Evolutionary conservation across 2,113 vertebrate genomes (phyloP).

Genomic region (Indicator maculatus): DNA sequence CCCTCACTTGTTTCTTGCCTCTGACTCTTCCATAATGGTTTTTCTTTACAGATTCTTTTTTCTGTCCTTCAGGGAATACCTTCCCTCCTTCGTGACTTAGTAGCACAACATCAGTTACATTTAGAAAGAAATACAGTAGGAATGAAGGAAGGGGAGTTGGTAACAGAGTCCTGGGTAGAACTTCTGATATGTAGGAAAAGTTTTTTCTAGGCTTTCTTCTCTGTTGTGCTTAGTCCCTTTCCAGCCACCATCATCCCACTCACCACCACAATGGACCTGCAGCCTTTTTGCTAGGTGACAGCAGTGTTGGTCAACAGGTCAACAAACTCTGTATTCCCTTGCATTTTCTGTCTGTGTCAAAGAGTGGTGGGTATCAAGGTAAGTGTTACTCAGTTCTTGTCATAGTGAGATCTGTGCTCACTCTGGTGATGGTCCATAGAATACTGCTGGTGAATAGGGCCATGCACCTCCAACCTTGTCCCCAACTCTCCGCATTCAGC

Average conservation of each 20-base stretch:
- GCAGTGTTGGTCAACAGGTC: background rate
- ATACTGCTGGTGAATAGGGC: rapidly evolving
- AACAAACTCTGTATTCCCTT: background rate
- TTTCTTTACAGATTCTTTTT: background rate
- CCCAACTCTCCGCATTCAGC: background rate
- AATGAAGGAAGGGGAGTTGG: background rate
- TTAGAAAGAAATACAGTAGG: background rate
- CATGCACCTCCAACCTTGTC: background rate
- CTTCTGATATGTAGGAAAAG: background rate
- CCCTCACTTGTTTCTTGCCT: background rate
- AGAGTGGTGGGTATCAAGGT: background rate
- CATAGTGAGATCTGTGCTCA: background rate
- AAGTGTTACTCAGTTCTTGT: background rate
- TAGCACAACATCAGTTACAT: background rate
- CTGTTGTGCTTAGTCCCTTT: background rate
- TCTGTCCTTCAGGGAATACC: background rate
- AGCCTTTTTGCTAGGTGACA: background rate
- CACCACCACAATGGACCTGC: background rate
- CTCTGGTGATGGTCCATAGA: background rate
- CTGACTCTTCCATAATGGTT: background rate
- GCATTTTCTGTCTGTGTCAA: background rate
- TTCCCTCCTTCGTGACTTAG: background rate
- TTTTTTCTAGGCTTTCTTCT: background rate
- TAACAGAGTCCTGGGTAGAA: background rate
- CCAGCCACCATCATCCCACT: background rate